phyloP scores from a whole-genome alignment of 23 tunicate genomes.

The Trididemnum nubilum region DNA sequence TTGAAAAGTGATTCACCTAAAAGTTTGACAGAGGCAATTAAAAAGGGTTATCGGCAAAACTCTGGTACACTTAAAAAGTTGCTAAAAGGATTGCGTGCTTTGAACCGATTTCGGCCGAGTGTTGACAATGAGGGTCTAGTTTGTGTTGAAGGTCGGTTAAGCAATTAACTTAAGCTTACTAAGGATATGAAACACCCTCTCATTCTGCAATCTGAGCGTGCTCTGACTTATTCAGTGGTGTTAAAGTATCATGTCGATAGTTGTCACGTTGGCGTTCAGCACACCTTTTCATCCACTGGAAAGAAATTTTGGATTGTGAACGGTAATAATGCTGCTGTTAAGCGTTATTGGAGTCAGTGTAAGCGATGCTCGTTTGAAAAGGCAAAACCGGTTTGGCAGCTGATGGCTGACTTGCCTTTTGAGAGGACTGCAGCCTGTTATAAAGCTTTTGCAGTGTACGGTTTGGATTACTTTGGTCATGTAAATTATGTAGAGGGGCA shows the following conservation, averaged over 20 bases:
- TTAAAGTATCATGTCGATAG: neutral
- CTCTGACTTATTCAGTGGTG: neutral
- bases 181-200: conserved; percentile 10
- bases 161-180: neutral
- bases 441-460: neutral
- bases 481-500: too few species aligned
- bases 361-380: too few species aligned
- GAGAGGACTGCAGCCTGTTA: neutral
- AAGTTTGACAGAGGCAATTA: too few species aligned
- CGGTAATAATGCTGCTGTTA: neutral
- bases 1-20: too few species aligned
- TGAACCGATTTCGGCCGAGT: too few species aligned
- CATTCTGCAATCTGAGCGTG: neutral
- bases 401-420: conserved; percentile 25
- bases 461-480: too few species aligned
- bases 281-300: neutral
- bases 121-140: too few species aligned
- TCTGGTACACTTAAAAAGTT: too few species aligned
- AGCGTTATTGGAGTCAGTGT: neutral
- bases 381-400: neutral
- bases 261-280: too few species aligned
- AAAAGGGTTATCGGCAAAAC: too few species aligned
- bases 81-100: too few species aligned
- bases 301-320: conserved; percentile 6
- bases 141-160: too few species aligned